Conservation (phyloP, 2,888 invertebrate genomes). For the Pristionchus exspectatus region DNA sequence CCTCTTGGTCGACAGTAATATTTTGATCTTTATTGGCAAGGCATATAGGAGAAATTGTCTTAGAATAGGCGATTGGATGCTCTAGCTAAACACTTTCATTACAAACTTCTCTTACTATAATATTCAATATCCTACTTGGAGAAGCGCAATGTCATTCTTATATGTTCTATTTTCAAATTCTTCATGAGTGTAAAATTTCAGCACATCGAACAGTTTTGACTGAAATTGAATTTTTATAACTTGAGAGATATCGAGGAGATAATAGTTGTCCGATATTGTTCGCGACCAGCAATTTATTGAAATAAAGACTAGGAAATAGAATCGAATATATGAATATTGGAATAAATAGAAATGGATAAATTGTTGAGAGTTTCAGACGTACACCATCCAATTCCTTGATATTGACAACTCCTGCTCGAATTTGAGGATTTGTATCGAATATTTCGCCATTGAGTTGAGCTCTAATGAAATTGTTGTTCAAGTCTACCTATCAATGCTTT, state of each 20-base stretch:
- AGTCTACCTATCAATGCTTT: neutral
- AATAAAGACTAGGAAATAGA: too few species aligned
- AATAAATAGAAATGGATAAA: too few species aligned
- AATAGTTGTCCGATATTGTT: too few species aligned
- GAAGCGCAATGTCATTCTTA: slow-evolving; percentile 12
- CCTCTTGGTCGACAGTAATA: neutral
- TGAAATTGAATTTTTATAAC: neutral
- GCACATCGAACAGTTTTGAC: neutral
- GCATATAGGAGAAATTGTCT: neutral
- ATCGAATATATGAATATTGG: too few species aligned
- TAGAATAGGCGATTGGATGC: neutral
- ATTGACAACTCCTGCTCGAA: neutral
- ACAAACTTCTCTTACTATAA: neutral
- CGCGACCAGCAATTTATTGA: too few species aligned
- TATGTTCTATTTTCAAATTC: neutral
- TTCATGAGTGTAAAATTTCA: neutral
- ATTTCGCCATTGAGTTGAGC: neutral
- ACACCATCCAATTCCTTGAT: neutral
- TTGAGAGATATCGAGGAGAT: too few species aligned
- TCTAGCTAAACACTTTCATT: neutral
- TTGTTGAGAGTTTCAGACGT: neutral
- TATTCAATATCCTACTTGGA: neutral
- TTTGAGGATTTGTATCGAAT: neutral
- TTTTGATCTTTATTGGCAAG: neutral
- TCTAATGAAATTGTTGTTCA: too few species aligned